A percentile compares a stretch with the other conserved stretches of the same genome.
Conservation (phyloP, 37 sponge, comb jelly and placozoan species). For the Beroe ovata region DNA sequence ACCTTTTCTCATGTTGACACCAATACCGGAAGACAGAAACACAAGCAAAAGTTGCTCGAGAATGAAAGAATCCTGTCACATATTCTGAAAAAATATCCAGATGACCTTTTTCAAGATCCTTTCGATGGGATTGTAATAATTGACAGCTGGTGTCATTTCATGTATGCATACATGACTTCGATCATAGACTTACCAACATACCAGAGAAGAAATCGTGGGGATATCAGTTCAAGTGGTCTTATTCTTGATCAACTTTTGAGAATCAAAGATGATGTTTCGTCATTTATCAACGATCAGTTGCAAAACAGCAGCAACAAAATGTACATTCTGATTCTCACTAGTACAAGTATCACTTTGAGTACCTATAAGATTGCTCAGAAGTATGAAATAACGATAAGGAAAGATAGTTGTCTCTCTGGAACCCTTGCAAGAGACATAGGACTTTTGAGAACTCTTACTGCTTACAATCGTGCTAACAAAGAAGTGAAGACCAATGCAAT, state of each 20-base stretch:
- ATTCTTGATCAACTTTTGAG: not conserved
- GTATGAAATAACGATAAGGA: not conserved
- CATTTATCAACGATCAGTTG: not conserved
- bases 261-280: conserved; percentile 1
- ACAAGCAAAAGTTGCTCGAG: conserved; percentile 16
- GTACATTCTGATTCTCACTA: conserved; percentile 13
- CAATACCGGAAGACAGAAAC: not conserved
- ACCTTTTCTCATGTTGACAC: not conserved
- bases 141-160: conserved; percentile 56
- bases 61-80: conserved; percentile 7
- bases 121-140: conserved; percentile 36
- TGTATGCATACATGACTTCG: conserved; percentile 27
- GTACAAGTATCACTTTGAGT: not conserved
- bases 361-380: conserved; percentile 22
- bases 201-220: conserved; percentile 7
- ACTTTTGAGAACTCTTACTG: not conserved
- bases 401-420: not conserved
- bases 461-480: not conserved
- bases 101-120: conserved; percentile 1
- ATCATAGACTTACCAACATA: conserved; percentile 23
- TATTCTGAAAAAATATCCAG: not conserved
- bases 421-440: conserved; percentile 12
- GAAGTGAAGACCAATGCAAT: conserved; percentile 21
- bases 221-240: not conserved
- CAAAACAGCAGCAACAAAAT: conserved; percentile 26